A percentile compares a stretch with the other conserved stretches of the same genome.
These are phyloP conservation scores for Melopsittacus undulatus DNA, from an alignment of 2,797 vertebrate genomes.

Conservation along the genomic window DNA sequence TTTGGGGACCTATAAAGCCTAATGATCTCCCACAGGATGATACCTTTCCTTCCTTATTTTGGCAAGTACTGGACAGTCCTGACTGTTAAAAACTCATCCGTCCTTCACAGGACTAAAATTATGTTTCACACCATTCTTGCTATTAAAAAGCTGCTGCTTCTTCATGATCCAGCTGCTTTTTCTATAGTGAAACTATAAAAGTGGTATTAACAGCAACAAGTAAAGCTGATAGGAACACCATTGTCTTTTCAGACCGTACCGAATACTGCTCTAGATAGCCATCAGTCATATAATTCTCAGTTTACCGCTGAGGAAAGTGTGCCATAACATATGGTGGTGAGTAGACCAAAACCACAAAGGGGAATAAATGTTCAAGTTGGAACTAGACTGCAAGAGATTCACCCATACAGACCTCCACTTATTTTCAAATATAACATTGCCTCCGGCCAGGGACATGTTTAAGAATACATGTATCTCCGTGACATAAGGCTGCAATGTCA, in stretches of 20 bases:
- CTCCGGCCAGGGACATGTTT: neutral
- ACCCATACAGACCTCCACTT: neutral
- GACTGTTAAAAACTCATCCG: neutral
- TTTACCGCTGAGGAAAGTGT: neutral
- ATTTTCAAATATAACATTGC: neutral
- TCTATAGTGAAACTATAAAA: neutral
- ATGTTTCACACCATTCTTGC: neutral
- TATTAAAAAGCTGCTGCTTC: neutral
- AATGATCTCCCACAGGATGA: neutral
- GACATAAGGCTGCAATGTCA: neutral
- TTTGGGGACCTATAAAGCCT: neutral
- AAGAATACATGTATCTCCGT: accelerated
- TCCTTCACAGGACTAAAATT: neutral
- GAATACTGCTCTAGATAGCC: neutral
- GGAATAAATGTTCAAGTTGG: neutral
- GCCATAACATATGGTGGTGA: neutral
- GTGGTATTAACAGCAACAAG: accelerated
- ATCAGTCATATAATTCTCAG: neutral
- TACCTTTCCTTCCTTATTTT: neutral
- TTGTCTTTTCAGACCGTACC: neutral
- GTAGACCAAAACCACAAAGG: neutral
- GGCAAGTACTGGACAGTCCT: neutral
- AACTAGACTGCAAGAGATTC: neutral
- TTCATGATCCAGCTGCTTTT: neutral
- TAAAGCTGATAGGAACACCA: neutral